These are phyloP conservation scores for Telmatochromis sp. DNA, from an alignment of 2,113 vertebrate species.

Conservation along the genomic window DNA sequence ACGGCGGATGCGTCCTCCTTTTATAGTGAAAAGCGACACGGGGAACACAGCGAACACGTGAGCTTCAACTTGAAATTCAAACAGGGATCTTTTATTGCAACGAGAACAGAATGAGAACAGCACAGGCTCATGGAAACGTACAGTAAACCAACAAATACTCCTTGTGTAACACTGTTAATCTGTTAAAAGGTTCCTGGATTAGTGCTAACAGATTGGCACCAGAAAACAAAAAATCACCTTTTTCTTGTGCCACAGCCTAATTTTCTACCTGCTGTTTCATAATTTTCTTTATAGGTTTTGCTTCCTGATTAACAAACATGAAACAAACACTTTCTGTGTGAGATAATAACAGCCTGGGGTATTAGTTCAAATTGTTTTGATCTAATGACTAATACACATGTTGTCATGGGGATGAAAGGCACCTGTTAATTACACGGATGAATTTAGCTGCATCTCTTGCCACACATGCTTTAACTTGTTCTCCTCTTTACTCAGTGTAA, in stretches of 20 bases:
- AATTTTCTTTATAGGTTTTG: background rate
- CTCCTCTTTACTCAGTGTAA: background rate
- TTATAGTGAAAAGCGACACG: background rate
- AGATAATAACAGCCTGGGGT: background rate
- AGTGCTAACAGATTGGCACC: background rate
- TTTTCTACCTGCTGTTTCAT: background rate
- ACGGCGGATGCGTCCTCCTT: rapidly evolving
- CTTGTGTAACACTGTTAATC: background rate
- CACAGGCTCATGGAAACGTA: background rate
- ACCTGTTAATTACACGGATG: background rate
- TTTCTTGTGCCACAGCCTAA: background rate
- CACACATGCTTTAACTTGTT: background rate
- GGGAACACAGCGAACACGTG: background rate
- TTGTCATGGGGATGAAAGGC: background rate
- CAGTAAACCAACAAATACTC: background rate
- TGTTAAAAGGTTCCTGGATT: background rate
- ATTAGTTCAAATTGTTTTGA: background rate
- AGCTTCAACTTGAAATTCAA: background rate
- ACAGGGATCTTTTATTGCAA: background rate
- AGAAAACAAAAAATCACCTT: background rate
- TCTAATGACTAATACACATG: background rate
- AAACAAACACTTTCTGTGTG: background rate
- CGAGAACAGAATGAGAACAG: background rate
- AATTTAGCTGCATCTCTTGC: background rate
- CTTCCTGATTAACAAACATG: background rate